Base-by-base conservation (phyloP, 2,888 invertebrate species). In the Orthosia incerta region DNA sequence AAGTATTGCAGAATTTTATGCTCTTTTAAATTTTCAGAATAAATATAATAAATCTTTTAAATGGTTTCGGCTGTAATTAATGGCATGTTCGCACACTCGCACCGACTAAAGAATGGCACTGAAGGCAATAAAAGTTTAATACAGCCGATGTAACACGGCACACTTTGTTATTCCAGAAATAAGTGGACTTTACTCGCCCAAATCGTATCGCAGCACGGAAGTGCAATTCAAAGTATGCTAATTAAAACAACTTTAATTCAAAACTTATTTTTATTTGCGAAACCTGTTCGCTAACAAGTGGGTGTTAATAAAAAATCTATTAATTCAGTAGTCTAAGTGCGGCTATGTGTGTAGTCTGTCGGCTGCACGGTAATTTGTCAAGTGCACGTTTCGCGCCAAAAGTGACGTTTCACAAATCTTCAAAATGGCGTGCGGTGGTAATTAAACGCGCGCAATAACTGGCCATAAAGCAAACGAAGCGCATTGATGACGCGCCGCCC, bases 361-460 rank as follows among this genome's bases (percentile, higher is more conserved):
- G 69, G 63, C 75, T 79, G 85, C 90, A 88, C 83, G 86, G 89
- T 87, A 82, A 93, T 93, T 91, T 92, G 91, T 94, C 93, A 93
- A 92, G 89, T 89, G 89, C 89, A 90, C 85, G 88, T 87, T 91
- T 90, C 92, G 93, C 94, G 94, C 93, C 93, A 92, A 94, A 94
- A 93, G 90, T 93, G 93, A 94, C 92, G 91, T 93, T 93, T 91
- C 91, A 93, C 94, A 94, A 94, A 95, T 95, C 94, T 93, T 93
- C 90, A 91, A 92, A 93, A 95, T 92, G 93, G 94, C 93, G 91
- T 88, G 90, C 87, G 87, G 87, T 89, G 88, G 93, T 94, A 94
- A 95, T 95, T 95, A 95, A 93, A 93, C 91, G 93, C 93, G 92
- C 90, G 95, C 94, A 94, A 94, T 95, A 94, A 94, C 94, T 94